Evolutionary conservation across 2,113 vertebrate species (phyloP).

Genomic region (Elachura formosa): DNA sequence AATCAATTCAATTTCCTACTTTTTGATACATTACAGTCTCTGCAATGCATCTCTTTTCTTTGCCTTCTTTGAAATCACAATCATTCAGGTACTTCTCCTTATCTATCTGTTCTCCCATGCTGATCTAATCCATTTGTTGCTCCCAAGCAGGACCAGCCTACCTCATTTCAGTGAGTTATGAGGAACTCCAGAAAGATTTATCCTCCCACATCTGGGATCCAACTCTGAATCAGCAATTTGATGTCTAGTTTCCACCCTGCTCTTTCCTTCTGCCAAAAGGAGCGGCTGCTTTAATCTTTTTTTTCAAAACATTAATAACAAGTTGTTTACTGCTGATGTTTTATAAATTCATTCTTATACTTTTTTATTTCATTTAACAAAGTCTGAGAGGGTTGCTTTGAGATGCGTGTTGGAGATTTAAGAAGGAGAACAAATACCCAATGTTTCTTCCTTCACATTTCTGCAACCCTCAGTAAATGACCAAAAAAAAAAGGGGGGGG

Average conservation of each 20-base stretch:
- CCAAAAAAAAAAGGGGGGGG: accelerated
- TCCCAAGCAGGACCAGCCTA: slow-evolving; percentile 30
- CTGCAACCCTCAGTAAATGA: background rate
- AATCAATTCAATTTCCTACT: background rate
- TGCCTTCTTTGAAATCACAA: background rate
- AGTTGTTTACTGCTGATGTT: background rate
- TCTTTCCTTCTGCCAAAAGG: slow-evolving; percentile 40
- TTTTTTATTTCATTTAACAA: background rate
- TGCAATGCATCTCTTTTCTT: background rate
- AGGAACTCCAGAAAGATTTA: slow-evolving; percentile 54
- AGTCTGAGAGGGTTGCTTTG: background rate
- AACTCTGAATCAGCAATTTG: slow-evolving; percentile 60
- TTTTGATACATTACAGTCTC: background rate
- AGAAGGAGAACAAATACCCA: background rate
- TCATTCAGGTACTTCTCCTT: background rate
- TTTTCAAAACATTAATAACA: background rate
- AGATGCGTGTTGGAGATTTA: background rate
- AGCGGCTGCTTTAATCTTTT: slow-evolving; percentile 39
- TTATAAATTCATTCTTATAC: background rate
- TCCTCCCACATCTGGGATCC: slow-evolving; percentile 61
- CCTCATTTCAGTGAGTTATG: slow-evolving; percentile 56
- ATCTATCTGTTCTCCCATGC: slow-evolving; percentile 36
- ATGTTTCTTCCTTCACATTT: background rate
- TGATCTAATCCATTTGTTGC: slow-evolving; percentile 49
- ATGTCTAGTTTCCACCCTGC: slow-evolving; percentile 47